These are phyloP conservation scores for Phaethornis superciliosus DNA, from an alignment of 2,113 vertebrate genomes.

Conservation along the genomic window DNA sequence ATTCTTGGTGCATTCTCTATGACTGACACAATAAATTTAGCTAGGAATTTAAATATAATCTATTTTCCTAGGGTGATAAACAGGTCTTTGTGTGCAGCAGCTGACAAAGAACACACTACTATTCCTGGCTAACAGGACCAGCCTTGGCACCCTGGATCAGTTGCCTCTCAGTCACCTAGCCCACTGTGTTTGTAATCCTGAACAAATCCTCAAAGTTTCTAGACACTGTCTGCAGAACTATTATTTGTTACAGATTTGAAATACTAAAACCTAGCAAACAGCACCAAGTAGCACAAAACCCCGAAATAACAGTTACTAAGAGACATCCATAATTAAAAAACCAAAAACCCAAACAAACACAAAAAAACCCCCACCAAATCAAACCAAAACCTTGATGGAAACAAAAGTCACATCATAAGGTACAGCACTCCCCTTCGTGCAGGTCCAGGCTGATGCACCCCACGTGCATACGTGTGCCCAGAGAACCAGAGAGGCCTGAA, in stretches of 20 bases:
- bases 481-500: fast-evolving
- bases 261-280: not conserved
- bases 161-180: not conserved
- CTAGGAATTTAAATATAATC: not conserved
- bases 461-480: fast-evolving
- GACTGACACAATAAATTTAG: not conserved
- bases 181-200: not conserved
- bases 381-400: not conserved
- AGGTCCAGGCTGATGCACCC: too few species aligned
- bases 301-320: not conserved
- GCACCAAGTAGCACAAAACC: not conserved
- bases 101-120: not conserved
- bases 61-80: not conserved
- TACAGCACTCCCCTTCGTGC: not conserved
- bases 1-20: not conserved
- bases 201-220: not conserved
- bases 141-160: not conserved
- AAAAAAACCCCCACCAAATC: too few species aligned
- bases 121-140: not conserved
- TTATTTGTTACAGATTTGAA: not conserved
- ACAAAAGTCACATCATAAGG: not conserved
- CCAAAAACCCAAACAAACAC: not conserved
- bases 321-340: not conserved
- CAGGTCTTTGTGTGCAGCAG: not conserved
- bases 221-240: not conserved